A percentile compares a stretch with the other conserved stretches of the same genome.
Conservation (phyloP, 2,888 invertebrate genomes). For the Lasioglossum lativentre region DNA sequence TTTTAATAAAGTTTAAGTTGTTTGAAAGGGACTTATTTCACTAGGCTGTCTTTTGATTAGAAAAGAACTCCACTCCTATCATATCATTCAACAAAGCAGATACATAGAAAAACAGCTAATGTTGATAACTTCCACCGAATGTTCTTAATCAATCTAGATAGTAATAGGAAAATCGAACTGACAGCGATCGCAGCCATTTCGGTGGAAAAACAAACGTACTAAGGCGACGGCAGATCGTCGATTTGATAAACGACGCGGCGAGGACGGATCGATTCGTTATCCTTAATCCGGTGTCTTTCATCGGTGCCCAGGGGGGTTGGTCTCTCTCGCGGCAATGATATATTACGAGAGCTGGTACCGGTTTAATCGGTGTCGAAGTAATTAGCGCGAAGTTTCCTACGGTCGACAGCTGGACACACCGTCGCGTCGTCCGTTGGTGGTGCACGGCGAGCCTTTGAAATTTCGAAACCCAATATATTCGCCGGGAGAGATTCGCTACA, state of each 20-base stretch:
- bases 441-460: conserved; percentile 2
- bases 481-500: conserved; percentile 8
- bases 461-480: conserved; percentile 12
- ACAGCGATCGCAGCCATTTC: conserved; percentile 3
- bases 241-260: conserved; percentile 44
- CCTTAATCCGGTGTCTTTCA: conserved; percentile 54
- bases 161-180: not conserved
- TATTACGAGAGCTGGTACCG: conserved; percentile 39
- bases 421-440: not conserved
- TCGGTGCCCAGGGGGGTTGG: not conserved
- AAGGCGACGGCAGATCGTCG: conserved; percentile 8
- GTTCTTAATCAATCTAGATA: not conserved
- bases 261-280: conserved; percentile 44
- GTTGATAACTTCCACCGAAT: not conserved
- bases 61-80: no score
- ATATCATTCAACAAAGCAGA: no score
- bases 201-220: conserved; percentile 20
- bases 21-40: no score
- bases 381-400: conserved; percentile 47
- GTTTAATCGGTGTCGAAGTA: conserved; percentile 56
- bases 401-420: conserved; percentile 54
- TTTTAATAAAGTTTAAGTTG: no score
- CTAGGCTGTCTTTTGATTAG: no score
- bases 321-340: conserved; percentile 37
- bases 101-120: not conserved